phyloP scores from a whole-genome alignment of 92 coral and sea anemone genomes.

The Parazoanthus darwini region DNA sequence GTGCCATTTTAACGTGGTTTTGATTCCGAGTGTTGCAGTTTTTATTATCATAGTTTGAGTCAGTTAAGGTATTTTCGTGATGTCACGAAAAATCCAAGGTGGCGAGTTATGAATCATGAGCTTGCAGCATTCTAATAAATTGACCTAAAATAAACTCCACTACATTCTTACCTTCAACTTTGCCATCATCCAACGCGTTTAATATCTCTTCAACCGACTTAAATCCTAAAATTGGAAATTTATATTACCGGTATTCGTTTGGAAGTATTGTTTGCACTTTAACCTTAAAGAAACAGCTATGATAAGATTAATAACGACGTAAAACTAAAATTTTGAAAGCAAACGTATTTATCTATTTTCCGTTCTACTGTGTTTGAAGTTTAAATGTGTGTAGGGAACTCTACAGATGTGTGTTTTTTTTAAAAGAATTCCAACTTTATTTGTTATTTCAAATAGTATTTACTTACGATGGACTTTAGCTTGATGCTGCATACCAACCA shows the following conservation, averaged over 20 bases:
- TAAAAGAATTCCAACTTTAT: background rate
- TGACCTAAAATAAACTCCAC: too few species aligned
- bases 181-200: constrained; percentile 25
- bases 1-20: too few species aligned
- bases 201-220: constrained; percentile 14
- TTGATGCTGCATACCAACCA: constrained; percentile 38
- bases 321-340: background rate
- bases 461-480: constrained; percentile 30
- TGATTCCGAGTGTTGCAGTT: too few species aligned
- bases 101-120: too few species aligned
- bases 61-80: too few species aligned
- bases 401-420: too few species aligned
- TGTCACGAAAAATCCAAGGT: too few species aligned
- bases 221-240: constrained; percentile 3
- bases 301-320: background rate
- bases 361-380: background rate
- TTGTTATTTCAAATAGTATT: background rate
- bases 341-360: background rate
- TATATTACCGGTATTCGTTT: background rate
- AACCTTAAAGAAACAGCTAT: background rate
- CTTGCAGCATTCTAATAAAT: too few species aligned
- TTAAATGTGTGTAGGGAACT: background rate
- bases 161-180: constrained; percentile 17
- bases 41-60: too few species aligned
- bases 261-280: background rate